Evolutionary conservation across 2,113 vertebrate species (phyloP).

Genomic region (Ploceus nigricollis): DNA sequence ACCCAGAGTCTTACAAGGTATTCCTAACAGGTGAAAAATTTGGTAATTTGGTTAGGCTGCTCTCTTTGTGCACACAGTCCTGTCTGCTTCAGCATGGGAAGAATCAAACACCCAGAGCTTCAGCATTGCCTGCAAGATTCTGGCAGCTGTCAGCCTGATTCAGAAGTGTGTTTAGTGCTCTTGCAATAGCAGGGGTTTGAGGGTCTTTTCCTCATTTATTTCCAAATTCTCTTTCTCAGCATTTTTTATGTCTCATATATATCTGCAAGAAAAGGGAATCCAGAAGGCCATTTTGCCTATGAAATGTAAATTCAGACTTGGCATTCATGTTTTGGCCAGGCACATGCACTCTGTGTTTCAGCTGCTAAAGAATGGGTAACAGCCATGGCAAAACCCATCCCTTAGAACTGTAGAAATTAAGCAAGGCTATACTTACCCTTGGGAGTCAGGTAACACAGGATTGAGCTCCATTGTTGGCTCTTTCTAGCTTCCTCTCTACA

Average conservation of each 20-base stretch:
- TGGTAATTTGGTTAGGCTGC: fast-evolving
- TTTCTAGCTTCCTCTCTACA: not conserved
- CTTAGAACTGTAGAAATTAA: not conserved
- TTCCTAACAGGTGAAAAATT: not conserved
- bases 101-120: not conserved
- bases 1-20: not conserved
- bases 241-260: not conserved
- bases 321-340: not conserved
- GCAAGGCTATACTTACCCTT: not conserved
- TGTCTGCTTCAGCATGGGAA: not conserved
- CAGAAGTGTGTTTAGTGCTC: not conserved
- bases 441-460: not conserved
- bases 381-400: not conserved
- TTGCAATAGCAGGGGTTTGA: fast-evolving
- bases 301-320: not conserved
- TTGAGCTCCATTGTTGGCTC: not conserved
- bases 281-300: not conserved
- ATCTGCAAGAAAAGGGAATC: not conserved
- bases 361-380: not conserved
- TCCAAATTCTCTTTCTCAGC: not conserved
- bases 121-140: not conserved
- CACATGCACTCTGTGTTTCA: not conserved
- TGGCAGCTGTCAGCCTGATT: not conserved
- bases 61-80: not conserved
- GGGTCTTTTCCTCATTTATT: not conserved